Evolutionary conservation across 1,140 invertebrate species (phyloP).

Genomic region (Microplitis mediator): DNA sequence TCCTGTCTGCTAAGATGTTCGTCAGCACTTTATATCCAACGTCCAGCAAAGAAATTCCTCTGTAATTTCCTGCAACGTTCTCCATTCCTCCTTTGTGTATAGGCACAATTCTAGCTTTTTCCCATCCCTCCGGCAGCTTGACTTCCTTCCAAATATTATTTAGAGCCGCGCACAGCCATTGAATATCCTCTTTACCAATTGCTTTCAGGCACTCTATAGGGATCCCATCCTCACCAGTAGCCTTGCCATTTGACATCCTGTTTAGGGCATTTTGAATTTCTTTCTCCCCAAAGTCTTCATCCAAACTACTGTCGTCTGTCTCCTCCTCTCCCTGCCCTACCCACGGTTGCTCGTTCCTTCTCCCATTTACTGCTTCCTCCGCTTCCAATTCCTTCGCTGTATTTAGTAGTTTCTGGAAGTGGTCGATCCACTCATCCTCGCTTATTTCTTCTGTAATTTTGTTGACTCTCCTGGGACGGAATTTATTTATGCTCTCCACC

Average conservation of each 20-base stretch:
- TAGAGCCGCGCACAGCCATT: background rate
- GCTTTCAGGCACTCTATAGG: background rate
- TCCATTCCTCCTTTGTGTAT: background rate
- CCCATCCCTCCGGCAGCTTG: background rate
- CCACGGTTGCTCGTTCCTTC: background rate
- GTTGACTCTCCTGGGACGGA: too few relatives aligned
- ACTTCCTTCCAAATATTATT: background rate
- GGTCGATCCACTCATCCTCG: too few relatives aligned
- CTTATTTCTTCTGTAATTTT: too few relatives aligned
- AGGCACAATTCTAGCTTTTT: background rate
- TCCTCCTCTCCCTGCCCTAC: background rate
- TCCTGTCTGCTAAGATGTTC: background rate
- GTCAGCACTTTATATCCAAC: constrained; percentile 3
- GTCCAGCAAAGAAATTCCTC: background rate
- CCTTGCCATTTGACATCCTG: constrained; percentile 1
- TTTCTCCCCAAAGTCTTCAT: background rate
- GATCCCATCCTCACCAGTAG: background rate
- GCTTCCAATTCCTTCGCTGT: too few relatives aligned
- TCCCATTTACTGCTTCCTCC: background rate
- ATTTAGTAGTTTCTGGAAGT: too few relatives aligned
- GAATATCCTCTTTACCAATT: background rate
- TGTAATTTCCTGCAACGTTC: background rate
- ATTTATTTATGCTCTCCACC: too few relatives aligned
- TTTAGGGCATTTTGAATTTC: background rate
- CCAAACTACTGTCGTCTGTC: background rate